These are phyloP conservation scores for Sinohyriopsis cumingii DNA, from an alignment of 2,888 invertebrate genomes.

Conservation along the genomic window DNA sequence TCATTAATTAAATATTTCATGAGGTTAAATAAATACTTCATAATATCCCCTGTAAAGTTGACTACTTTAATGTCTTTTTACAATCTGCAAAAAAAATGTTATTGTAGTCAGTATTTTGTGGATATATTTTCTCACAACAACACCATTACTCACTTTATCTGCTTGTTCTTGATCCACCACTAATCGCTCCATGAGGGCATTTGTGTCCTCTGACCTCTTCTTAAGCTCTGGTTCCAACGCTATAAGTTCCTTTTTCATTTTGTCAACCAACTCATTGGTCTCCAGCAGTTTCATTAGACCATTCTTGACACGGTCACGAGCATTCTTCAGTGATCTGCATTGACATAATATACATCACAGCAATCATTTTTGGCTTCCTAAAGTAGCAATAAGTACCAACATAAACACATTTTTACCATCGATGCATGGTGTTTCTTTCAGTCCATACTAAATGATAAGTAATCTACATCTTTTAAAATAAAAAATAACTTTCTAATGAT, in stretches of 20 bases:
- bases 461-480: too few relatives aligned
- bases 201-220: conserved; percentile 83
- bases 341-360: not conserved
- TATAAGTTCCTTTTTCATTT: conserved; percentile 88
- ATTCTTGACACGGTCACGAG: conserved; percentile 70
- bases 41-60: not conserved
- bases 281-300: conserved; percentile 82
- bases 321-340: conserved; percentile 64
- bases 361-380: too few relatives aligned
- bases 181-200: conserved; percentile 82
- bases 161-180: conserved; percentile 87
- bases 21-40: too few relatives aligned
- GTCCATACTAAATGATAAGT: too few relatives aligned
- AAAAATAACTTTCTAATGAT: too few relatives aligned
- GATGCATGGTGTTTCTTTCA: not conserved
- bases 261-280: conserved; percentile 85
- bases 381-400: not conserved
- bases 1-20: too few relatives aligned
- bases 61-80: not conserved
- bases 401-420: not conserved
- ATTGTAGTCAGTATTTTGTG: too few relatives aligned
- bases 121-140: too few relatives aligned
- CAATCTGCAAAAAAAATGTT: not conserved
- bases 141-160: conserved; percentile 77
- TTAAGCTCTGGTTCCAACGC: conserved; percentile 87